A percentile compares a stretch with the other conserved stretches of the same genome.
Conservation (phyloP, 2,113 vertebrate genomes). For the Podarcis raffonei region DNA sequence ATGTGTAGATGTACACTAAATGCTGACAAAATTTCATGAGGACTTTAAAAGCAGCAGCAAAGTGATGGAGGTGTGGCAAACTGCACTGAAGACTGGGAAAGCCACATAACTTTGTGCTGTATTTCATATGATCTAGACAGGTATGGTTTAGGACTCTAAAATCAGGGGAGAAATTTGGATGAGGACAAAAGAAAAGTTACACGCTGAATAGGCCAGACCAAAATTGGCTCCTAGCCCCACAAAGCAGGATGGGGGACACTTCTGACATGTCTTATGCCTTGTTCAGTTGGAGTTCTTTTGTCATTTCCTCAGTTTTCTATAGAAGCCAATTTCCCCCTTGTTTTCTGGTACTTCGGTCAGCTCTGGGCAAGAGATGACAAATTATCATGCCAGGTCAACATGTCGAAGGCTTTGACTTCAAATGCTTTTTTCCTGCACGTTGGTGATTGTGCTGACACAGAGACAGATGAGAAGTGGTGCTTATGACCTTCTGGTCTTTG, state of each 20-base stretch:
- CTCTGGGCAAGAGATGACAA: background rate
- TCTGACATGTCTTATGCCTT: background rate
- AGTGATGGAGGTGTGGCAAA: too few species aligned
- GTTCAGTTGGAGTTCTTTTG: background rate
- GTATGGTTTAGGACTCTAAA: too few species aligned
- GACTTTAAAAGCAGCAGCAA: too few species aligned
- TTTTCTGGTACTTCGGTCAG: background rate
- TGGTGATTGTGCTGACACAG: background rate
- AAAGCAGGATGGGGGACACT: background rate
- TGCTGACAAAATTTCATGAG: too few species aligned
- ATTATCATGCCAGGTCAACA: background rate
- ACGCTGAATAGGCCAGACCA: too few species aligned
- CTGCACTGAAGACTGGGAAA: too few species aligned
- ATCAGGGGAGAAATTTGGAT: too few species aligned
- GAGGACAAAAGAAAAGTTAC: too few species aligned
- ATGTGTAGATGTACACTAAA: too few species aligned
- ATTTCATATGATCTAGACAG: too few species aligned
- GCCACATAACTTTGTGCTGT: too few species aligned
- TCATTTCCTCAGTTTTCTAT: background rate
- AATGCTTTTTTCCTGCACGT: background rate
- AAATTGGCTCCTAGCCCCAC: background rate
- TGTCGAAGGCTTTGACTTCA: background rate
- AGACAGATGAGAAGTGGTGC: rapidly evolving
- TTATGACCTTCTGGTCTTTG: background rate
- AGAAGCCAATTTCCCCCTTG: background rate